A percentile compares a stretch with the other conserved stretches of the same genome.
Evolutionary conservation across 2,113 vertebrate genomes (phyloP).

Genomic region (Eudyptes chrysolophus): DNA sequence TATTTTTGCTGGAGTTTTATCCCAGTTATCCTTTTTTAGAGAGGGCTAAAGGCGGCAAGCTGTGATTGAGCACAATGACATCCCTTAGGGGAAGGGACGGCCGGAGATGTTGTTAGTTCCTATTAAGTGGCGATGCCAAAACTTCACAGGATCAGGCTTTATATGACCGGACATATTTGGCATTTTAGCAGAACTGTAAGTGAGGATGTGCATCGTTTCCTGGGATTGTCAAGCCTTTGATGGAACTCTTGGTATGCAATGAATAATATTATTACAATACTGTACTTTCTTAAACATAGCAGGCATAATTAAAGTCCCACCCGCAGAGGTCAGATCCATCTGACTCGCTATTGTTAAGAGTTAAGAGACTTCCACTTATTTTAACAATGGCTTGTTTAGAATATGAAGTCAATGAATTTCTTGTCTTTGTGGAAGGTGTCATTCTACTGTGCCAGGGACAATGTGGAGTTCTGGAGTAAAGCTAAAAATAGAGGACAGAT

Average conservation of each 20-base stretch:
- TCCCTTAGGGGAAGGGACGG: neutral
- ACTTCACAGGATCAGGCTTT: neutral
- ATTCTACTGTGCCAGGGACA: neutral
- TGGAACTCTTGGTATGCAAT: slow-evolving; percentile 58
- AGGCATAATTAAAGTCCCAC: slow-evolving; percentile 12
- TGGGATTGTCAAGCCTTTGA: slow-evolving; percentile 42
- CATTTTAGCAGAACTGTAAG: neutral
- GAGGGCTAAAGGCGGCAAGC: neutral
- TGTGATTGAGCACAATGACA: neutral
- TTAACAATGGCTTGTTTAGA: slow-evolving; percentile 48
- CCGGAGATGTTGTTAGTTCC: neutral
- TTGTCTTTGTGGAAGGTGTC: slow-evolving; percentile 34
- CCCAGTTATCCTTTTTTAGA: neutral
- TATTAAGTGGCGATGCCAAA: neutral
- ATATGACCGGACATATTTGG: slow-evolving; percentile 19
- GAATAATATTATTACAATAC: slow-evolving; percentile 58
- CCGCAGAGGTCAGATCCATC: slow-evolving; percentile 30
- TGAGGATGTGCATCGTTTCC: slow-evolving; percentile 54
- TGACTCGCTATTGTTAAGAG: slow-evolving; percentile 39
- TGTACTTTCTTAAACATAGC: slow-evolving; percentile 40
- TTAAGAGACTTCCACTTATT: slow-evolving; percentile 19
- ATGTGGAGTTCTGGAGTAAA: neutral
- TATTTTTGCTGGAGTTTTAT: neutral
- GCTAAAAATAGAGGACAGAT: neutral
- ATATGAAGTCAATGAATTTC: slow-evolving; percentile 39